A percentile compares a stretch with the other conserved stretches of the same genome.
Conservation (phyloP, 2,888 invertebrate species). For the Himalopsyche japonica region DNA sequence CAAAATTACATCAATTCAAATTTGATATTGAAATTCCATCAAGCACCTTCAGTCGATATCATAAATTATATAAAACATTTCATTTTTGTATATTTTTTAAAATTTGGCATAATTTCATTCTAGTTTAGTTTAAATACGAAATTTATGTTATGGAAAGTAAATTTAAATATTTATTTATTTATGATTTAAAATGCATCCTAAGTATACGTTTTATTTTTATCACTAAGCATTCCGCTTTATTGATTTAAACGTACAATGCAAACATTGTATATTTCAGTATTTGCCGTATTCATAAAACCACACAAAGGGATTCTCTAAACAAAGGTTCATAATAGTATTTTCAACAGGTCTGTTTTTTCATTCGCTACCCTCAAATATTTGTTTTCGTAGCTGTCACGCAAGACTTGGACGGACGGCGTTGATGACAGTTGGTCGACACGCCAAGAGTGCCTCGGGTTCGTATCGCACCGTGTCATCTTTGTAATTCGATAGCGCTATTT, state of each 20-base stretch:
- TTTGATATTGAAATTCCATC: too few relatives aligned
- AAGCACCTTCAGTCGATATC: too few relatives aligned
- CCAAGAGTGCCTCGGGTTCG: background rate
- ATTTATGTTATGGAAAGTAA: too few relatives aligned
- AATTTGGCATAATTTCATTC: too few relatives aligned
- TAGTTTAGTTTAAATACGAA: too few relatives aligned
- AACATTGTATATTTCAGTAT: background rate
- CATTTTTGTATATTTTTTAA: too few relatives aligned
- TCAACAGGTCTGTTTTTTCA: background rate
- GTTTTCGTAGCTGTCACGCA: background rate
- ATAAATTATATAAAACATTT: too few relatives aligned
- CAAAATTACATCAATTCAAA: too few relatives aligned
- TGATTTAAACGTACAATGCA: background rate
- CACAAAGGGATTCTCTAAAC: background rate
- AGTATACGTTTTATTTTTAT: too few relatives aligned
- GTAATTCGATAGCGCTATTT: constrained; percentile 10
- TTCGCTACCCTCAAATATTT: background rate
- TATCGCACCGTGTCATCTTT: constrained; percentile 7
- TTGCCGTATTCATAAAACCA: background rate
- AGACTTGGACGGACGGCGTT: background rate
- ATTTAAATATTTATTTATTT: too few relatives aligned
- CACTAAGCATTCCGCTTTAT: background rate
- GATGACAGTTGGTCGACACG: constrained; percentile 3
- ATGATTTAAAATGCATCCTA: too few relatives aligned
- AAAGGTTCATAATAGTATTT: background rate